phyloP scores from a whole-genome alignment of 2,113 vertebrate species.

The Pimephales promelas region DNA sequence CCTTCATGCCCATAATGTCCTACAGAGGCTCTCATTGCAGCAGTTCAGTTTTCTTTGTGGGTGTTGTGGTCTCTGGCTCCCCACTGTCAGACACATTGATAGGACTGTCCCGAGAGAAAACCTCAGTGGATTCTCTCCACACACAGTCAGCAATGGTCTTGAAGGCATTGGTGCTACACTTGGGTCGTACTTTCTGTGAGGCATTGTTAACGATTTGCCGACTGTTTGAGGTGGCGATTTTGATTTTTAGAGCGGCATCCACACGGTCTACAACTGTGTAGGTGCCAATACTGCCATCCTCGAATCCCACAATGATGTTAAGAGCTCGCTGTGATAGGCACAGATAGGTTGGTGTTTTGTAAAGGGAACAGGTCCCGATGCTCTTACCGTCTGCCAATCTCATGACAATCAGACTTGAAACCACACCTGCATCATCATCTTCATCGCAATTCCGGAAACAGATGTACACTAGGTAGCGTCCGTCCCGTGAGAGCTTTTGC shows the following conservation, averaged over 20 bases:
- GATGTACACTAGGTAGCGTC: slow-evolving; percentile 96
- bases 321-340: slow-evolving; percentile 93
- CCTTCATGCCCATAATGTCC: slow-evolving; percentile 24
- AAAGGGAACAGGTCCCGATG: slow-evolving; percentile 96
- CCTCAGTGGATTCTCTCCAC: slow-evolving; percentile 97
- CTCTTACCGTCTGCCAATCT: slow-evolving; percentile 96
- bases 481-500: slow-evolving; percentile 92
- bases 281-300: slow-evolving; percentile 96
- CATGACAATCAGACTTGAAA: slow-evolving; percentile 95
- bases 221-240: slow-evolving; percentile 98
- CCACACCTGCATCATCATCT: slow-evolving; percentile 87
- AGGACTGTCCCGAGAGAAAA: slow-evolving; percentile 96
- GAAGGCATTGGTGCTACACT: slow-evolving; percentile 88
- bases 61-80: slow-evolving; percentile 88
- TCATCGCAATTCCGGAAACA: slow-evolving; percentile 90
- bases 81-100: slow-evolving; percentile 91
- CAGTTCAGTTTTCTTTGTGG: slow-evolving; percentile 91
- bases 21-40: slow-evolving; percentile 80
- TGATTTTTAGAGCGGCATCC: slow-evolving; percentile 96
- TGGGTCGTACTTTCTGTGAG: slow-evolving; percentile 88
- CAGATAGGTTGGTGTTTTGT: slow-evolving; percentile 95
- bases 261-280: slow-evolving; percentile 98
- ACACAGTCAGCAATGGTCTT: slow-evolving; percentile 92
- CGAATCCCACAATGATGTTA: slow-evolving; percentile 96
- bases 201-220: slow-evolving; percentile 94